Conservation (phyloP, 2,113 vertebrate genomes). For the Tretioscincus oriximinensis region DNA sequence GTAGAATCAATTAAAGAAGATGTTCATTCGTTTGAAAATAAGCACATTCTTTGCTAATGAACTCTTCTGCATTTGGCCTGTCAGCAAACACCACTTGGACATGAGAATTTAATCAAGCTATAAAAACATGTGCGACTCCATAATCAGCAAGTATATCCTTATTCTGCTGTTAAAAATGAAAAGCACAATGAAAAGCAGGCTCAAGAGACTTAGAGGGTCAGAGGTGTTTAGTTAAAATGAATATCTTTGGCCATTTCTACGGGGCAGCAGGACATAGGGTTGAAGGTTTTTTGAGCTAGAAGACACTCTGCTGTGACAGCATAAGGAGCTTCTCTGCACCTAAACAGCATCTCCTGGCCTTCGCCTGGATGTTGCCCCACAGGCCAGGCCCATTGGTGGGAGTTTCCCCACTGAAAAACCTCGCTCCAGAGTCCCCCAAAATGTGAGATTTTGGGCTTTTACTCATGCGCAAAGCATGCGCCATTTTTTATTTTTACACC, state of each 20-base stretch:
- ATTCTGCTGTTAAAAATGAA: neutral
- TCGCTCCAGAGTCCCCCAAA: no score
- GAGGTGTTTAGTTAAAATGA: neutral
- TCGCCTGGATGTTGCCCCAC: no score
- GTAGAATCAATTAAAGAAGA: neutral
- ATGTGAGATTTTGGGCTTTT: no score
- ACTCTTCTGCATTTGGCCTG: neutral
- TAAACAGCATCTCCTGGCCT: no score
- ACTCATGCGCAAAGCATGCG: no score
- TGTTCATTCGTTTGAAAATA: constrained; percentile 6
- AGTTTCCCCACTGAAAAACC: no score
- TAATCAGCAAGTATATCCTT: neutral
- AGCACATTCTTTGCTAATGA: neutral
- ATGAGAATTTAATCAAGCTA: neutral
- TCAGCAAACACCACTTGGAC: neutral
- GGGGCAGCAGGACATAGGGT: no score
- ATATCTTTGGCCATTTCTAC: neutral
- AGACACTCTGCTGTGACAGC: no score
- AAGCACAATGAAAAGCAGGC: neutral
- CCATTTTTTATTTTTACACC: no score
- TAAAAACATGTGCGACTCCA: neutral
- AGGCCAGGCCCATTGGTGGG: no score
- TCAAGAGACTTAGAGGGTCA: neutral
- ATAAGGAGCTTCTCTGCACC: no score
- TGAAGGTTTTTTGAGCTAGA: no score